Conservation (phyloP, 2,113 vertebrate species). For the Cebus imitator region DNA sequence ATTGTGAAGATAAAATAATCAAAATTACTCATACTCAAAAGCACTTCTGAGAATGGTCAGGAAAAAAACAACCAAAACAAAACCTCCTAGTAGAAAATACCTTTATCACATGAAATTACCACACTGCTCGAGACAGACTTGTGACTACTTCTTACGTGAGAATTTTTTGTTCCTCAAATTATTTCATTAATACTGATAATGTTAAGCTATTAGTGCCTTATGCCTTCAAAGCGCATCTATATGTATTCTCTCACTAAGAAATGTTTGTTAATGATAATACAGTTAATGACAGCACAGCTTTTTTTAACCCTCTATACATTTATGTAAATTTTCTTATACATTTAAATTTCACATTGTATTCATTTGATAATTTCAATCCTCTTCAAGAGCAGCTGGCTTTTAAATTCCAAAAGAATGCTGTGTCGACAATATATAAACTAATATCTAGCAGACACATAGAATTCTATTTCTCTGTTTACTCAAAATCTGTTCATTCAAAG, state of each 20-base stretch:
- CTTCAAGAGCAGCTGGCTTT: constrained; percentile 34
- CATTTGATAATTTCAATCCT: constrained; percentile 34
- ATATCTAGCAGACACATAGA: neutral
- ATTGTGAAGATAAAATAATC: neutral
- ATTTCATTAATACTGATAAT: constrained; percentile 11
- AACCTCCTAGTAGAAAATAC: neutral
- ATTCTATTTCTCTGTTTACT: constrained; percentile 15
- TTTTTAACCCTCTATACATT: neutral
- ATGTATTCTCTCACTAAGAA: neutral
- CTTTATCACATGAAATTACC: neutral
- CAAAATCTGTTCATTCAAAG: constrained; percentile 41
- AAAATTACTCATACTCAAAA: neutral
- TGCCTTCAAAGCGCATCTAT: neutral
- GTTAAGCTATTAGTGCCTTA: neutral
- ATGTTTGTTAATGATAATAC: neutral
- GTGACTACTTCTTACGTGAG: neutral
- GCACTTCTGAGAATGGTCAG: neutral
- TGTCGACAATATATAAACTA: neutral
- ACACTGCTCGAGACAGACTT: neutral
- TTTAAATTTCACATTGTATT: constrained; percentile 24
- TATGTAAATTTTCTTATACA: constrained; percentile 10
- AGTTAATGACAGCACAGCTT: neutral
- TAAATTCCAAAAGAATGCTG: constrained; percentile 35
- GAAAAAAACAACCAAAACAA: neutral
- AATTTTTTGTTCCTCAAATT: neutral